Evolutionary conservation across 2,888 invertebrate species (phyloP).

Genomic region (Noctua janthe): DNA sequence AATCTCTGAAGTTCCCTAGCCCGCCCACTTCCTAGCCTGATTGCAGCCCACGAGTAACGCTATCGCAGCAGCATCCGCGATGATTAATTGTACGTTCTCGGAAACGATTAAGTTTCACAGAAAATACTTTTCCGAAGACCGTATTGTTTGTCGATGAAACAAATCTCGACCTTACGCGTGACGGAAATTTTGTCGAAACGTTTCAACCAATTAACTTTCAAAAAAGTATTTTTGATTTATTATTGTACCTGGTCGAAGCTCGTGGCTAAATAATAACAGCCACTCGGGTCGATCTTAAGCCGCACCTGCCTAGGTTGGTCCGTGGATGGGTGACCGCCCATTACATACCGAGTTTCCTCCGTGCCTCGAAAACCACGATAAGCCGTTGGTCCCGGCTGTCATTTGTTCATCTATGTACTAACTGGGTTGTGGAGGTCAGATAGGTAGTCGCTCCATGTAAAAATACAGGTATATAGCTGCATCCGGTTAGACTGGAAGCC

Average conservation of each 20-base stretch:
- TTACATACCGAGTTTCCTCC: too few relatives aligned
- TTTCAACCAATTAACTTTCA: neutral
- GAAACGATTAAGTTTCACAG: conserved; percentile 33
- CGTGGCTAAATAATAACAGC: too few relatives aligned
- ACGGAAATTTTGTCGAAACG: neutral
- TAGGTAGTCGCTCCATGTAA: too few relatives aligned
- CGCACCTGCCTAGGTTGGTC: too few relatives aligned
- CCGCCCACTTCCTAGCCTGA: conserved; percentile 27
- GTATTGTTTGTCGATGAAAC: conserved; percentile 9
- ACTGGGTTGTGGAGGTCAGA: too few relatives aligned
- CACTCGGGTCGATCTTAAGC: too few relatives aligned
- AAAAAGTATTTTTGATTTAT: neutral
- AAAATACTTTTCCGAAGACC: conserved; percentile 12
- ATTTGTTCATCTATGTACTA: too few relatives aligned
- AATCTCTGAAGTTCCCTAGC: conserved; percentile 12
- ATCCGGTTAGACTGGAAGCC: too few relatives aligned
- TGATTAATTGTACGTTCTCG: conserved; percentile 38
- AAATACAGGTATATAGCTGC: too few relatives aligned
- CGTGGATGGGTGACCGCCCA: too few relatives aligned
- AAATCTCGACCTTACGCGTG: neutral
- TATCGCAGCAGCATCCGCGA: conserved; percentile 40
- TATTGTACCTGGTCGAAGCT: neutral
- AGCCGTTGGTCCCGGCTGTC: too few relatives aligned
- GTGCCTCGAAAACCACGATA: too few relatives aligned
- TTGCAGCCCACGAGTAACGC: conserved; percentile 33